phyloP scores from a whole-genome alignment of 2,113 vertebrate genomes.

The Morone saxatilis region DNA sequence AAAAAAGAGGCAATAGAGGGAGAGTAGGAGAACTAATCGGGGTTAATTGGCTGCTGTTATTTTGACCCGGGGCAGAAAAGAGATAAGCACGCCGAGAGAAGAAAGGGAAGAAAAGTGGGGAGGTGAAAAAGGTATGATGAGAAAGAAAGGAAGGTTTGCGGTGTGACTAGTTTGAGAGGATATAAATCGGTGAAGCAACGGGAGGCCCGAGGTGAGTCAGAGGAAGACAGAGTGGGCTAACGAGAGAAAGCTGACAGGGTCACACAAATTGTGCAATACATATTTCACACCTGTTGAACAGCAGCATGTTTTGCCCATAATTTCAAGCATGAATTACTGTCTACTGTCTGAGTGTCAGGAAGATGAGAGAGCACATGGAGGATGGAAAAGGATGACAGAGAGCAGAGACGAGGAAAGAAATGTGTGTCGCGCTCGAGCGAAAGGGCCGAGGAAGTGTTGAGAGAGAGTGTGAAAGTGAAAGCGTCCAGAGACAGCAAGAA shows the following conservation, averaged over 20 bases:
- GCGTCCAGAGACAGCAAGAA: conserved; percentile 28
- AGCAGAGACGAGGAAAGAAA: conserved; percentile 50
- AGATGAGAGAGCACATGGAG: conserved; percentile 24
- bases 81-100: conserved; percentile 64
- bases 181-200: conserved; percentile 31
- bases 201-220: conserved; percentile 62
- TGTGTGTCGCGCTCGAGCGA: conserved; percentile 16
- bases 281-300: conserved; percentile 84
- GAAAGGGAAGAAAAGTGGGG: conserved; percentile 18
- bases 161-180: conserved; percentile 37
- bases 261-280: conserved; percentile 60
- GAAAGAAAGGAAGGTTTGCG: conserved; percentile 28
- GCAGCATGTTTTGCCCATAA: conserved; percentile 78
- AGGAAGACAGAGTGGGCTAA: conserved; percentile 39
- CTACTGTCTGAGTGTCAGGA: conserved; percentile 67
- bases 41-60: conserved; percentile 85
- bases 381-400: conserved; percentile 50
- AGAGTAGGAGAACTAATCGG: conserved; percentile 78
- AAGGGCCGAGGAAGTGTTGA: conserved; percentile 25
- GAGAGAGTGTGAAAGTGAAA: conserved; percentile 39
- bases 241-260: conserved; percentile 32
- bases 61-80: conserved; percentile 76
- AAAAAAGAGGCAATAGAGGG: conserved; percentile 35
- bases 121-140: conserved; percentile 27
- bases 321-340: conserved; percentile 78